Conservation (phyloP, 2,113 vertebrate genomes). For the Lophotis ruficrista region DNA sequence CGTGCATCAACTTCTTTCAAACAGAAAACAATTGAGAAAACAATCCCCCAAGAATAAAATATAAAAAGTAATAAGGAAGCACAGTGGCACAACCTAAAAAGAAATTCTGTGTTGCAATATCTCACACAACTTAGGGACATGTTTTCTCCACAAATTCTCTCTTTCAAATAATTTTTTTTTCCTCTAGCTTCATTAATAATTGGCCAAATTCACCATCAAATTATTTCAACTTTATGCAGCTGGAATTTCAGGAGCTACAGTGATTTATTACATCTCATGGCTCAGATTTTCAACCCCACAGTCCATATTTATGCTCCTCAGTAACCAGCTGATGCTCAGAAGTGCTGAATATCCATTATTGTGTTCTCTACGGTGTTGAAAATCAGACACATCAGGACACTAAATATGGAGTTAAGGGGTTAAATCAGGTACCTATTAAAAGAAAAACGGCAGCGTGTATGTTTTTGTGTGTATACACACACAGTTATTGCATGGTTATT, state of each 20-base stretch:
- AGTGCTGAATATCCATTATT: neutral
- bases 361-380: neutral
- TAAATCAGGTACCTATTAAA: neutral
- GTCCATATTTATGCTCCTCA: neutral
- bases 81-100: neutral
- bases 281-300: neutral
- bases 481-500: neutral
- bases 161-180: neutral
- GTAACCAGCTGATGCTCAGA: neutral
- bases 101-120: neutral
- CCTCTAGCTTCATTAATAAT: neutral
- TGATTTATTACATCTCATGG: neutral
- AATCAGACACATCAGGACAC: neutral
- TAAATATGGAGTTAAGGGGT: neutral
- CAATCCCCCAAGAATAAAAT: neutral
- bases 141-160: neutral
- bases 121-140: neutral
- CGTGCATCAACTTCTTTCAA: slow-evolving; percentile 27
- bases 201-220: neutral
- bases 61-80: neutral
- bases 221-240: neutral
- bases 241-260: neutral
- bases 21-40: slow-evolving; percentile 30
- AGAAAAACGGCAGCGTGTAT: neutral
- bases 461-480: neutral